Conservation (phyloP, 2,888 invertebrate genomes). For the Macroteleia sp. region DNA sequence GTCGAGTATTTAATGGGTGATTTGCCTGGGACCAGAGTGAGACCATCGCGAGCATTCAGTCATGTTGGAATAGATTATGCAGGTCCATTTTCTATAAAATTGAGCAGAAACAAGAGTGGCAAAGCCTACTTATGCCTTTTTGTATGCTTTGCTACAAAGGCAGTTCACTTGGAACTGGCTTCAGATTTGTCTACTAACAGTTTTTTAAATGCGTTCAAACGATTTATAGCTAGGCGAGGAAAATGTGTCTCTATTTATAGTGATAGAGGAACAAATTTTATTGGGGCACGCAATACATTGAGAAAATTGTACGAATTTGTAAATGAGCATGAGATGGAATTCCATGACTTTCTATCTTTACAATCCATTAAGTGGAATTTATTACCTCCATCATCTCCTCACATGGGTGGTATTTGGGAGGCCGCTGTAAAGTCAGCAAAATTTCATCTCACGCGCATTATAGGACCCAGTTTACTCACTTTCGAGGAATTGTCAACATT, state of each 20-base stretch:
- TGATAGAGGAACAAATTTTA: slow-evolving; percentile 49
- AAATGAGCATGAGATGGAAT: not conserved
- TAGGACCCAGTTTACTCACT: not conserved
- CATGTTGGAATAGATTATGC: slow-evolving; percentile 23
- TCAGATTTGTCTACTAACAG: not conserved
- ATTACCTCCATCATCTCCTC: not conserved
- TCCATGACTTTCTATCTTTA: not conserved
- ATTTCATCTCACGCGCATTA: slow-evolving; percentile 31
- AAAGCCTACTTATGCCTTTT: not conserved
- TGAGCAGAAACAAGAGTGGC: not conserved
- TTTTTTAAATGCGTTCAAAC: not conserved
- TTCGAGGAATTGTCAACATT: not conserved
- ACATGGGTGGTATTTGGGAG: slow-evolving; percentile 38
- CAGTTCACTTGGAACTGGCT: not conserved
- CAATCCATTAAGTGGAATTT: slow-evolving; percentile 1
- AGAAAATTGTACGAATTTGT: slow-evolving; percentile 5
- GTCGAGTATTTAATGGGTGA: not conserved
- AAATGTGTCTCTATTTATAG: not conserved
- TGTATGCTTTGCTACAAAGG: not conserved
- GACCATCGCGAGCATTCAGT: not conserved
- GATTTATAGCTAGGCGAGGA: not conserved
- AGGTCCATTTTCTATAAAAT: slow-evolving; percentile 3
- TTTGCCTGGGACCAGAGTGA: not conserved
- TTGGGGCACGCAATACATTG: slow-evolving; percentile 29
- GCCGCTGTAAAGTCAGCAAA: slow-evolving; percentile 60